Conservation (phyloP, 2,888 invertebrate species). For the Julus scanicus region DNA sequence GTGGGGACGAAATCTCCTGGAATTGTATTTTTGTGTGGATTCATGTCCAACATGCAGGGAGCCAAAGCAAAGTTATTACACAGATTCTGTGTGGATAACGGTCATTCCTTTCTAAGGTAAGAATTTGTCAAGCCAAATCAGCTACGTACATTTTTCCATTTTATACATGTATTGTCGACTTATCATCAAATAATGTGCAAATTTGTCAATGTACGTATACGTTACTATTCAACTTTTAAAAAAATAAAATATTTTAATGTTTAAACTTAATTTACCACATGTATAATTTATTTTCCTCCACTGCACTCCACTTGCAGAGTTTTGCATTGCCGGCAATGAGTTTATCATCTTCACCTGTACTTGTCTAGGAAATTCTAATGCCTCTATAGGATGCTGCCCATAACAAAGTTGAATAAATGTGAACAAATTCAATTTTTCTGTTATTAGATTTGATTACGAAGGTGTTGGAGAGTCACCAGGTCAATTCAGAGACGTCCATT, state of each 20-base stretch:
- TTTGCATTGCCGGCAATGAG: too few species aligned
- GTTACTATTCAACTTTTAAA: too few species aligned
- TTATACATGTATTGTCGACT: too few species aligned
- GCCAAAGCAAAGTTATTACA: slow-evolving; percentile 48
- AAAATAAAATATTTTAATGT: not conserved
- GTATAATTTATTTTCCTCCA: too few species aligned
- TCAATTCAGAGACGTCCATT: slow-evolving; percentile 39
- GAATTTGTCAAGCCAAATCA: not conserved
- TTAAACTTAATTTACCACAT: not conserved
- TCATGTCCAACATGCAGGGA: slow-evolving; percentile 55
- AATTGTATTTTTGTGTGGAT: slow-evolving; percentile 54
- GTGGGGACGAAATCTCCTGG: slow-evolving; percentile 54
- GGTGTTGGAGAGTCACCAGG: slow-evolving; percentile 55
- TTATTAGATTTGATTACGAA: slow-evolving; percentile 56
- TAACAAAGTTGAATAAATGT: too few species aligned
- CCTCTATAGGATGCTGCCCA: too few species aligned
- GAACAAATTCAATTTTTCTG: not conserved
- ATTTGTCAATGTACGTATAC: too few species aligned
- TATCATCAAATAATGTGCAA: too few species aligned
- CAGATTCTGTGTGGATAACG: slow-evolving; percentile 53
- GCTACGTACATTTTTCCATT: too few species aligned
- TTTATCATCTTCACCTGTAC: too few species aligned
- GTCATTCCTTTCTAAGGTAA: slow-evolving; percentile 52
- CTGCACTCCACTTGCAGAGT: too few species aligned
- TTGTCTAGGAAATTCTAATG: too few species aligned